Evolutionary conservation across 1,140 invertebrate species (phyloP).

Genomic region (Brachionus asplanchnoidis): DNA sequence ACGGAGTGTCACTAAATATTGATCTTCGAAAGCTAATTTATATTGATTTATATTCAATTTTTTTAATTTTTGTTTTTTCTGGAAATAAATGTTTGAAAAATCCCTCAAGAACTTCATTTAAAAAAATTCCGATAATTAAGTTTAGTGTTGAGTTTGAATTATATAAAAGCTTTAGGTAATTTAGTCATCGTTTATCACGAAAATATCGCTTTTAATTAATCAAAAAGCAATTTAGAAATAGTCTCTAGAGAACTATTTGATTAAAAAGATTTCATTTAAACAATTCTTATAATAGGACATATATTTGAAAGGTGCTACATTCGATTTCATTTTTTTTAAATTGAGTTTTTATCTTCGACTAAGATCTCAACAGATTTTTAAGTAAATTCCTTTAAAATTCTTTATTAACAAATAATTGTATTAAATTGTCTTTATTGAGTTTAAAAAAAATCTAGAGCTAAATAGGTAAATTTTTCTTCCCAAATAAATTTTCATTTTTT

Average conservation of each 20-base stretch:
- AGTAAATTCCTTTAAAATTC: neutral
- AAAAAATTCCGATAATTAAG: neutral
- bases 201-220: neutral
- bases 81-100: neutral
- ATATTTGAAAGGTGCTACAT: neutral
- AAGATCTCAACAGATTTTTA: neutral
- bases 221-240: neutral
- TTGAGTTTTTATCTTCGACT: neutral
- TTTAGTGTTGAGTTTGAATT: neutral
- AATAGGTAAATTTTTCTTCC: too few relatives aligned
- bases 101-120: neutral
- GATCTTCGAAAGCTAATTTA: neutral
- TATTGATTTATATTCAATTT: neutral
- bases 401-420: too few relatives aligned
- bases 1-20: constrained; percentile 31
- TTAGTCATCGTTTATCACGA: neutral
- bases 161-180: constrained; percentile 8
- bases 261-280: neutral
- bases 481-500: too few relatives aligned
- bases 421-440: too few relatives aligned
- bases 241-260: neutral
- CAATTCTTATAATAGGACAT: neutral
- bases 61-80: neutral
- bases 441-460: too few relatives aligned
- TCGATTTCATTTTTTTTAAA: neutral